These are phyloP conservation scores for Abramis brama DNA, from an alignment of 2,113 vertebrate genomes.

Conservation along the genomic window DNA sequence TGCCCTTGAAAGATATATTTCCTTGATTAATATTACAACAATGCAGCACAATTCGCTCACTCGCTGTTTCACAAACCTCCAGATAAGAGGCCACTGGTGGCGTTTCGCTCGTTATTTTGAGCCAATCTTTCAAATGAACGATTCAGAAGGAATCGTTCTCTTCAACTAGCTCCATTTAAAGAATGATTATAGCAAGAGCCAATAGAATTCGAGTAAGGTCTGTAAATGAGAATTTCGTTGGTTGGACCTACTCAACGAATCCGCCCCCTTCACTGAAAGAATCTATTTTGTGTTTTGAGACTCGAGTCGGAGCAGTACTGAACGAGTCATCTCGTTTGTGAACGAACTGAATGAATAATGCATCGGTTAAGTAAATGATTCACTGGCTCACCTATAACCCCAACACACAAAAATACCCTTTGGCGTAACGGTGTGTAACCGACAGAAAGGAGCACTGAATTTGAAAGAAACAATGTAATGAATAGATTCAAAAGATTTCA, in stretches of 20 bases:
- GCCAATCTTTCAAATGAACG: no score
- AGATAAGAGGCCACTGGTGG: neutral
- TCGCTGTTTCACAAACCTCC: neutral
- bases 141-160: no score
- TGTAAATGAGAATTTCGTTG: neutral
- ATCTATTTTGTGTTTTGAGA: neutral
- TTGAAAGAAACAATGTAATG: neutral
- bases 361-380: neutral
- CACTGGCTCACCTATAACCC: neutral
- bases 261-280: slow-evolving; percentile 2
- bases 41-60: neutral
- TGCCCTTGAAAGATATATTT: slow-evolving; percentile 22
- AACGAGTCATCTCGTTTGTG: neutral
- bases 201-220: neutral
- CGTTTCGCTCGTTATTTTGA: neutral
- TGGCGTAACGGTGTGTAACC: neutral
- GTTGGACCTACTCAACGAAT: neutral
- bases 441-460: neutral
- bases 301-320: no score
- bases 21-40: neutral
- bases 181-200: neutral
- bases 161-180: neutral
- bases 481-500: neutral
- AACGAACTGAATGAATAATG: neutral
- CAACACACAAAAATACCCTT: neutral